Evolutionary conservation across 1,140 invertebrate genomes (phyloP).

Genomic region (Patella vulgata): DNA sequence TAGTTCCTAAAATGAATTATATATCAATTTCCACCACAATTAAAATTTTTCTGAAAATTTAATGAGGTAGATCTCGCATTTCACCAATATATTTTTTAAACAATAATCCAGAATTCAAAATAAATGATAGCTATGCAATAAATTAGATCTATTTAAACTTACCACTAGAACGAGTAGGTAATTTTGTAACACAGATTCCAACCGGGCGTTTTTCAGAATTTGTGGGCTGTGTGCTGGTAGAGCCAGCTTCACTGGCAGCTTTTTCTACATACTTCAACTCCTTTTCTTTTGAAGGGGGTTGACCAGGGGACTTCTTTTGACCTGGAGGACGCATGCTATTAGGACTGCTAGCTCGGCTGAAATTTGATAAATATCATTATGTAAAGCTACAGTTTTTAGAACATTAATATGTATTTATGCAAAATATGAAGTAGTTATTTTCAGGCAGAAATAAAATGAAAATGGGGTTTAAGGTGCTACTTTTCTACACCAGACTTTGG

Average conservation of each 20-base stretch:
- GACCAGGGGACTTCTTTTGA: neutral
- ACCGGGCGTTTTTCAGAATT: constrained; percentile 76
- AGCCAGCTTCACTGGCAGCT: too few species aligned
- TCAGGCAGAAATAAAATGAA: neutral
- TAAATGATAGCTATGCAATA: neutral
- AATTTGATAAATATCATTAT: constrained; percentile 6
- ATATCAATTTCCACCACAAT: neutral
- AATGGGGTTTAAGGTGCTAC: too few species aligned
- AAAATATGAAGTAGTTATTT: neutral
- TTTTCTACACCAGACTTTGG: too few species aligned
- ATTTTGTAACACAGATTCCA: constrained; percentile 91
- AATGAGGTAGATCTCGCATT: too few species aligned
- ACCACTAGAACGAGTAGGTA: constrained; percentile 85
- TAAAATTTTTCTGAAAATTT: too few species aligned
- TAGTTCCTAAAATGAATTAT: neutral
- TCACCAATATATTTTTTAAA: too few species aligned
- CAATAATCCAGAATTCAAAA: too few species aligned
- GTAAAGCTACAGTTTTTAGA: neutral
- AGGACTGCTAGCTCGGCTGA: constrained; percentile 42
- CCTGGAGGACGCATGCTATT: constrained; percentile 23
- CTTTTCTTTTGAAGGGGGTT: neutral
- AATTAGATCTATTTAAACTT: constrained; percentile 28
- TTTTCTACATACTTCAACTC: too few species aligned
- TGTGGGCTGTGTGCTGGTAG: too few species aligned
- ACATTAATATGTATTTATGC: neutral